Conservation (phyloP, 2,113 vertebrate species). For the Ceratotherium simum region DNA sequence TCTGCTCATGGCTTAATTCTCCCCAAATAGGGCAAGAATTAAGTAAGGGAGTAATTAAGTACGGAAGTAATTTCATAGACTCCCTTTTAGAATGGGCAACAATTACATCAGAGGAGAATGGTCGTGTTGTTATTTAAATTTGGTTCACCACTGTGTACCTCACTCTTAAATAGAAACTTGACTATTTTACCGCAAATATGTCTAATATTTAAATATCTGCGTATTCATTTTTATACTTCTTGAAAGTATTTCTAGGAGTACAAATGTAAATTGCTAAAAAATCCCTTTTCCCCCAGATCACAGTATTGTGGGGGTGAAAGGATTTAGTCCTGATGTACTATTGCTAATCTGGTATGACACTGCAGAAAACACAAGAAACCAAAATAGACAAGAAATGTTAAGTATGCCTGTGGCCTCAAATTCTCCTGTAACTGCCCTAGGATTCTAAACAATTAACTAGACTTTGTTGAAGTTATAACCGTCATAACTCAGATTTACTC, state of each 20-base stretch:
- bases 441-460: neutral
- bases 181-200: neutral
- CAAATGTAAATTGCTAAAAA: neutral
- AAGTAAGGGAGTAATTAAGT: neutral
- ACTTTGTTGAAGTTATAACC: neutral
- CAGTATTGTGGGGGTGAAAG: neutral
- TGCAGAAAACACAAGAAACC: neutral
- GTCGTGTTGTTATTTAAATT: neutral
- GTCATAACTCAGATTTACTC: neutral
- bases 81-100: neutral
- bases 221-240: constrained; percentile 35
- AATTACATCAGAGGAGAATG: neutral
- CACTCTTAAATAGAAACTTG: neutral
- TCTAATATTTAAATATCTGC: neutral
- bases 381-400: neutral
- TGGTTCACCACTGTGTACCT: neutral
- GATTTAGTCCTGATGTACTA: neutral
- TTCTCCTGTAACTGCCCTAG: neutral
- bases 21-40: neutral
- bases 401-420: neutral
- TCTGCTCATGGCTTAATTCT: neutral
- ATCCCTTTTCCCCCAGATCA: neutral
- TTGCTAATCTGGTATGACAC: neutral
- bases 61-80: neutral
- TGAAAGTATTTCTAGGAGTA: neutral